Conservation (phyloP, 2,113 vertebrate genomes). For the Romanogobio albipinnatus region DNA sequence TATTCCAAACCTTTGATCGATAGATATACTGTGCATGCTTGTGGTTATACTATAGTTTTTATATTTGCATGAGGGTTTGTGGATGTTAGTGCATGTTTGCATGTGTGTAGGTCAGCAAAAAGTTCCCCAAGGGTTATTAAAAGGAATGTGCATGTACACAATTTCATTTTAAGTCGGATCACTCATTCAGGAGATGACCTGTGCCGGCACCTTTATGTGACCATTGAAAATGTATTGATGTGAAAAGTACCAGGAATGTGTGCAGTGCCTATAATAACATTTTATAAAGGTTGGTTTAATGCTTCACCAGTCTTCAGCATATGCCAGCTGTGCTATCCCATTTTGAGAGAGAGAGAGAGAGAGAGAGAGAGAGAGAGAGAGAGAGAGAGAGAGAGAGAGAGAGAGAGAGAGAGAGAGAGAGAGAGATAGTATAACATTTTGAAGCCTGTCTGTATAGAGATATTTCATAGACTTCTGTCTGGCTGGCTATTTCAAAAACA, state of each 20-base stretch:
- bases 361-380: conserved; percentile 24
- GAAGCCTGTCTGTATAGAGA: conserved; percentile 25
- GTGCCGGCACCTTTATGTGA: conserved; percentile 18
- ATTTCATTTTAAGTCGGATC: neutral
- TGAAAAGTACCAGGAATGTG: neutral
- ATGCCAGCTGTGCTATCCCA: neutral
- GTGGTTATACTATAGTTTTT: neutral
- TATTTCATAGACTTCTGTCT: conserved; percentile 28
- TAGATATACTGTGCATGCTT: neutral
- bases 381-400: neutral
- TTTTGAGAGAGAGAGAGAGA: neutral
- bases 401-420: neutral
- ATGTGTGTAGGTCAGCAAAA: conserved; percentile 6
- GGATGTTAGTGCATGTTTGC: neutral
- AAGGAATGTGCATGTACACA: neutral
- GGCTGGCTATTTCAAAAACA: conserved; percentile 46
- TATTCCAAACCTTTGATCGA: neutral
- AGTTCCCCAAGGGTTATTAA: conserved; percentile 2
- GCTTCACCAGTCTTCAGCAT: neutral
- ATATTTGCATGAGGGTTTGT: neutral
- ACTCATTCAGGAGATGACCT: conserved; percentile 22
- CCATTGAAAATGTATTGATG: neutral
- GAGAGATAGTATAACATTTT: conserved; percentile 9
- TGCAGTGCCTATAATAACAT: conserved; percentile 31
- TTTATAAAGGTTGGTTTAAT: conserved; percentile 37